Evolutionary conservation across 2,797 vertebrate species (phyloP), one percentile per base, ranked within the genome.

Genomic region (Chromis chromis): DNA sequence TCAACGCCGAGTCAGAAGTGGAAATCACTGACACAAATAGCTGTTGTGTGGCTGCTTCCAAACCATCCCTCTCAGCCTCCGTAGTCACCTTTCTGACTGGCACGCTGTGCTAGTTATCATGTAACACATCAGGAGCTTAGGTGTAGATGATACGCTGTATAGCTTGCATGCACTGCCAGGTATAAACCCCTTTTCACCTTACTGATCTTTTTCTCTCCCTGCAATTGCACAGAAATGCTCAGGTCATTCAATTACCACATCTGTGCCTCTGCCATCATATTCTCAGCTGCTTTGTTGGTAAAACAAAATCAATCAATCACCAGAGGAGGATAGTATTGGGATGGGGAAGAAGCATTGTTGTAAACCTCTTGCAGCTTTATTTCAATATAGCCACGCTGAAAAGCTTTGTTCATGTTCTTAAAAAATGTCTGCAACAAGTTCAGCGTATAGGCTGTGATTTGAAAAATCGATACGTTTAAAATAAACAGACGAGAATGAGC

Each of bases 11-110:
- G 76, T 73, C 79, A 80, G 58, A 65, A 83, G 86, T 82, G 87
- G 74, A 90, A 93, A 91, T 93, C 87, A 79, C 78, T 86, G 91
- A 92, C 91, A 92, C 91, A 93, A 93, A 92, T 89, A 86, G 89
- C 88, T 90, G 88, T 90, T 92, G 88, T 90, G 84, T 84, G 86
- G 86, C 84, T 76, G 88, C 86, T 71, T 88, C 79, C 27, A 86
- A 92, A 92, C 85, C 85, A 87, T 87, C 90, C 86, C 76, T 92
- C 81, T 89, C 90, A 90, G 87, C 86, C 86, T 90, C 86, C 70
- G 19, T 85, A 85, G 81, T 87, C 83, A 89, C 89, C 86, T 86
- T 79, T 85, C 70, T 52, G 85, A 91, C 85, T 90, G 91, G 89
- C 92, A 90, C 52, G 70, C 84, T 72, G 86, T 61, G 66, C 85